Evolutionary conservation across 2,797 vertebrate species (phyloP).

Genomic region (Limosa lapponica): DNA sequence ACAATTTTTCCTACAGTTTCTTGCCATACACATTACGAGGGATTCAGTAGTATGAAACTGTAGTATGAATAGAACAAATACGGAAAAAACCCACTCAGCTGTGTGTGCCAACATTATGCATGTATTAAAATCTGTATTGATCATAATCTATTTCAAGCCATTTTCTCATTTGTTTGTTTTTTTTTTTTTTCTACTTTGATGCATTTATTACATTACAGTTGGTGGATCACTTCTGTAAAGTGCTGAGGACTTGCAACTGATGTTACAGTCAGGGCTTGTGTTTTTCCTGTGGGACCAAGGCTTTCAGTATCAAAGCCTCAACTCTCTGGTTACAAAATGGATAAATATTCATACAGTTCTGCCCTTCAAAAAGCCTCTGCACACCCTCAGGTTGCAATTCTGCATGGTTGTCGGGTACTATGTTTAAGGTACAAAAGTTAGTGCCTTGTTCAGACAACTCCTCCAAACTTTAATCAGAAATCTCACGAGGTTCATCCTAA

Average conservation of each 20-base stretch:
- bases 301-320: not conserved
- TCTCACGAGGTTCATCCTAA: not conserved
- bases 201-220: not conserved
- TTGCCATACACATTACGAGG: not conserved
- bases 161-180: not conserved
- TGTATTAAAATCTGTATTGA: not conserved
- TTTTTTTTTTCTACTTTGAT: not conserved
- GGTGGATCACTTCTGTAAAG: not conserved
- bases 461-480: not conserved
- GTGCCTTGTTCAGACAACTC: not conserved
- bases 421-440: not conserved
- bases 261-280: not conserved
- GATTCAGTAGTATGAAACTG: not conserved
- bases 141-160: not conserved
- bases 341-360: not conserved
- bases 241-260: not conserved
- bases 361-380: not conserved
- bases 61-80: not conserved
- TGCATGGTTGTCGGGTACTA: accelerated
- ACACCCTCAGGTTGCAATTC: not conserved
- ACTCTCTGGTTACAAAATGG: not conserved
- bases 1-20: not conserved
- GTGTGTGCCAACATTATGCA: not conserved
- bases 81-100: not conserved
- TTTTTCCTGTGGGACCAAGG: not conserved